Evolutionary conservation across 2,113 vertebrate genomes (phyloP).

Genomic region (Chamaea fasciata): DNA sequence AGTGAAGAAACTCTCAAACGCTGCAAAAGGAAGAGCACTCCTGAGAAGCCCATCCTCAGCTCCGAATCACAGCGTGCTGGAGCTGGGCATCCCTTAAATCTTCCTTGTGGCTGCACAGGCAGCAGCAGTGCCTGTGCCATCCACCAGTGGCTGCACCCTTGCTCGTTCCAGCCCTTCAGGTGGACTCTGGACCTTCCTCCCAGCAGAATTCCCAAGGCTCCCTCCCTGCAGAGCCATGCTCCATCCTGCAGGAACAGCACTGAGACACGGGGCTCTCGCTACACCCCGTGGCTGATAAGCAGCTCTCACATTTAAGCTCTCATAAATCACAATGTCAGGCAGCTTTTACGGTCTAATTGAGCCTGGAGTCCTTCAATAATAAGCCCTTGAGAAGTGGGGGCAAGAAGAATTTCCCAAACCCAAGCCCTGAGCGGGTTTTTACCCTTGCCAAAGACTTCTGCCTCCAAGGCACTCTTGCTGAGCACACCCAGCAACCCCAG

Average conservation of each 20-base stretch:
- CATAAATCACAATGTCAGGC: constrained; percentile 13
- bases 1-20: background rate
- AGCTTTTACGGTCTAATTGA: background rate
- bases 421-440: background rate
- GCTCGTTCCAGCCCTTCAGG: rapidly evolving
- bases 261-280: background rate
- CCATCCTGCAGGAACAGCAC: rapidly evolving
- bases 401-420: background rate
- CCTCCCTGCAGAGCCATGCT: rapidly evolving
- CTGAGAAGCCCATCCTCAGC: background rate
- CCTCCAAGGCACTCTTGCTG: background rate
- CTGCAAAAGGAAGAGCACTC: background rate
- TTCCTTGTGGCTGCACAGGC: rapidly evolving
- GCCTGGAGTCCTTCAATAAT: background rate
- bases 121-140: background rate
- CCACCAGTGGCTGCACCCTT: rapidly evolving
- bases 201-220: background rate
- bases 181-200: background rate
- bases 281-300: rapidly evolving
- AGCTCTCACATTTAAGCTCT: background rate
- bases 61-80: rapidly evolving
- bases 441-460: background rate
- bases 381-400: background rate
- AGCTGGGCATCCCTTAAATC: background rate
- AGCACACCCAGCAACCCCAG: background rate